Evolutionary conservation across 2,113 vertebrate genomes (phyloP).

Genomic region (Hymenochirus boettgeri): DNA sequence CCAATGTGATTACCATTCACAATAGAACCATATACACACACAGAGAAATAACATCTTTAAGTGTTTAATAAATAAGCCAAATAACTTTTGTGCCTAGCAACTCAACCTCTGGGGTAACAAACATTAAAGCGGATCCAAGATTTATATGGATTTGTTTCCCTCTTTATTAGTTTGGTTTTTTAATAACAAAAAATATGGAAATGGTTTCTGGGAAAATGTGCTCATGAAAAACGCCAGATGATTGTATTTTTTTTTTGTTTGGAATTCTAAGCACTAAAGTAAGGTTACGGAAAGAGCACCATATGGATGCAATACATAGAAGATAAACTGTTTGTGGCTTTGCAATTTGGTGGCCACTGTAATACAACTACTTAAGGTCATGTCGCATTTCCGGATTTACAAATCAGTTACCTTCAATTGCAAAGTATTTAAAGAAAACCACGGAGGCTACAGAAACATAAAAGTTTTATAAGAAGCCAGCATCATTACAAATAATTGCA

Average conservation of each 20-base stretch:
- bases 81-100: slow-evolving; percentile 32
- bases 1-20: slow-evolving; percentile 17
- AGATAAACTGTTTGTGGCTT: not conserved
- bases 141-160: slow-evolving; percentile 34
- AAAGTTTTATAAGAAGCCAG: too few relatives aligned
- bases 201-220: slow-evolving; percentile 36
- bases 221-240: slow-evolving; percentile 37
- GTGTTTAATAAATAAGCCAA: slow-evolving; percentile 31
- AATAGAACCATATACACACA: slow-evolving; percentile 23
- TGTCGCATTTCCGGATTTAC: too few relatives aligned
- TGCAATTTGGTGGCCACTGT: not conserved
- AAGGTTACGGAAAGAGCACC: slow-evolving; percentile 6
- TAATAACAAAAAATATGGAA: slow-evolving; percentile 40
- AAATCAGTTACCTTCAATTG: too few relatives aligned
- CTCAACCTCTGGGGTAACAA: slow-evolving; percentile 34
- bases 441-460: not conserved
- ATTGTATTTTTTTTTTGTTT: slow-evolving; percentile 7
- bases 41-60: slow-evolving; percentile 37
- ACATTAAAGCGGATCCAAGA: slow-evolving; percentile 38
- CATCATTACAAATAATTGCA: too few relatives aligned
- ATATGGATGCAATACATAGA: not conserved
- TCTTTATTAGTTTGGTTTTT: slow-evolving; percentile 38
- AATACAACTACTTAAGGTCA: too few relatives aligned
- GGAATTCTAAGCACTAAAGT: not conserved
- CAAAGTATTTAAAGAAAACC: not conserved